A percentile compares a stretch with the other conserved stretches of the same genome.
These are phyloP conservation scores for Andrena bicolor DNA, from an alignment of 2,888 invertebrate genomes.

Conservation along the genomic window DNA sequence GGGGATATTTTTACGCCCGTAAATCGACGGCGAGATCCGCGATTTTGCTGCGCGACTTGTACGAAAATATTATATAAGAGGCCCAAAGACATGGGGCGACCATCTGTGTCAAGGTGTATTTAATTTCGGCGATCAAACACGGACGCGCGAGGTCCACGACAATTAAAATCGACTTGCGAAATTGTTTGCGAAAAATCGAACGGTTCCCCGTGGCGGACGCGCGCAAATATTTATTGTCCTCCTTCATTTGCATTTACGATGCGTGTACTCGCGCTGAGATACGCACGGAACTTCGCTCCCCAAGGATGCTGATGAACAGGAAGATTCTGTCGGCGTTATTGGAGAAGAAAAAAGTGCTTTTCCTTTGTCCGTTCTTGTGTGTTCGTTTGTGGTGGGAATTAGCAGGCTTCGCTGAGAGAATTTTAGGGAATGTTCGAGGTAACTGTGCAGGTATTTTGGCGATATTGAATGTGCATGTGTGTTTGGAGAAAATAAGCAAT, in stretches of 20 bases:
- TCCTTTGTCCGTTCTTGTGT: not conserved
- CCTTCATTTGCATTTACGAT: conserved; percentile 47
- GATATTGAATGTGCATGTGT: too few relatives aligned
- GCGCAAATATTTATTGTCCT: conserved; percentile 47
- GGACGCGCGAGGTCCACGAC: conserved; percentile 12
- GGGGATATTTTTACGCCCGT: not conserved
- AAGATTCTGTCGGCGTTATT: conserved; percentile 7
- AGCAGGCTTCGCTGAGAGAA: too few relatives aligned
- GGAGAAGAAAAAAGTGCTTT: conserved; percentile 19
- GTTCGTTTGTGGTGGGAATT: too few relatives aligned
- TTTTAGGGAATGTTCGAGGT: too few relatives aligned
- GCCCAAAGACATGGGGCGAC: not conserved
- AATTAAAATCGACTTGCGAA: conserved; percentile 44
- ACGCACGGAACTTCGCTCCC: conserved; percentile 22
- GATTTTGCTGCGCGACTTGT: conserved; percentile 9
- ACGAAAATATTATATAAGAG: conserved; percentile 44
- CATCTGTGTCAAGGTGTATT: conserved; percentile 56
- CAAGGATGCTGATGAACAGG: conserved; percentile 37
- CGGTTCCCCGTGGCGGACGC: not conserved
- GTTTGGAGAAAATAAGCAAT: too few relatives aligned
- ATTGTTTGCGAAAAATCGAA: conserved; percentile 41
- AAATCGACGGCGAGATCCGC: not conserved
- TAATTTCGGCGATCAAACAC: conserved; percentile 55
- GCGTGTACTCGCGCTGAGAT: conserved; percentile 15
- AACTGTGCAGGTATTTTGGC: too few relatives aligned